Conservation (phyloP, 2,113 vertebrate genomes). For the Dromiciops gliroides region DNA sequence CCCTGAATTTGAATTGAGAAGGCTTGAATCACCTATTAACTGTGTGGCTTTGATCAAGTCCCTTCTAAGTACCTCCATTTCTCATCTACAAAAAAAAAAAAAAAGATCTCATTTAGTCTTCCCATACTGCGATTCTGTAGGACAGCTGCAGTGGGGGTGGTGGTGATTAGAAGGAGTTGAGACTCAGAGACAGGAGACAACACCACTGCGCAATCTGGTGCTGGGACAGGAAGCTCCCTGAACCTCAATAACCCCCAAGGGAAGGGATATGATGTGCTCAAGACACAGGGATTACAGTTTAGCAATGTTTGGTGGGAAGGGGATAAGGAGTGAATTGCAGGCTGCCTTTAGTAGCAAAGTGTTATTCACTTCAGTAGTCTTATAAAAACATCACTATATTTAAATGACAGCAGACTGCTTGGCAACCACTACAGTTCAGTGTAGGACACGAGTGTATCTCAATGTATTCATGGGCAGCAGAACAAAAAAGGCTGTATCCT, state of each 20-base stretch:
- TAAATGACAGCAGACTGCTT: background rate
- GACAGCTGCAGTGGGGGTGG: background rate
- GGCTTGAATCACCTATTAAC: background rate
- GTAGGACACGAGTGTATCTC: constrained; percentile 31
- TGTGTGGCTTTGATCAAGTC: background rate
- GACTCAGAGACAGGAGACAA: background rate
- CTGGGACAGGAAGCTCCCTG: background rate
- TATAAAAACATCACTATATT: background rate
- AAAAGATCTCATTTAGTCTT: background rate
- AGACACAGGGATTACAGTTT: background rate
- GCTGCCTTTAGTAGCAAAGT: background rate
- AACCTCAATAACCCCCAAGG: background rate
- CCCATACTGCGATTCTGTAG: background rate
- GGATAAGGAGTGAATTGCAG: background rate
- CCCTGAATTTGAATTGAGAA: background rate
- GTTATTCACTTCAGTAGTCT: background rate
- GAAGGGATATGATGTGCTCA: background rate
- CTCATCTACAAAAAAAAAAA: background rate
- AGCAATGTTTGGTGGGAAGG: background rate
- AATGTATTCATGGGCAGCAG: background rate
- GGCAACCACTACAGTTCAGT: background rate
- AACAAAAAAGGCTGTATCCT: background rate
- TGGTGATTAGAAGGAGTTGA: background rate
- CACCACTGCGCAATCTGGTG: background rate
- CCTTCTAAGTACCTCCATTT: background rate